A percentile compares a stretch with the other conserved stretches of the same genome.
These are phyloP conservation scores for Drosophila quinaria DNA, from an alignment of 2,888 invertebrate species.

Conservation along the genomic window DNA sequence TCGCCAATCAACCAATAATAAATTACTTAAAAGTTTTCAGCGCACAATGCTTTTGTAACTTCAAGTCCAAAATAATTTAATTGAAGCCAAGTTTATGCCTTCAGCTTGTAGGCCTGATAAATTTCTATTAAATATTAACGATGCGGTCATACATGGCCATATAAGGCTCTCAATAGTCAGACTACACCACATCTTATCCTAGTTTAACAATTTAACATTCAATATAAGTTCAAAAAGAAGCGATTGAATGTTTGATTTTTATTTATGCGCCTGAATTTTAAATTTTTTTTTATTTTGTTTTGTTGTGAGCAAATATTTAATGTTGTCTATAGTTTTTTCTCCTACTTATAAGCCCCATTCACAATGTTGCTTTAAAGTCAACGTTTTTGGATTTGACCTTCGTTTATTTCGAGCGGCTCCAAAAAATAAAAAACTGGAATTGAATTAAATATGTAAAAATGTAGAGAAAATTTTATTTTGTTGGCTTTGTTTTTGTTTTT, in stretches of 20 bases:
- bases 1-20: background rate
- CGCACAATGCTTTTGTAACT: conserved; percentile 2
- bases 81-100: conserved; percentile 37
- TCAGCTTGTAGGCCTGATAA: conserved; percentile 21
- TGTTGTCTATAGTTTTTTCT: conserved; percentile 31
- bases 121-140: conserved; percentile 31
- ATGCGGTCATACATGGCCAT: conserved; percentile 58
- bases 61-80: conserved; percentile 31
- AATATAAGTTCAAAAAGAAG: background rate
- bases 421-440: conserved; percentile 61
- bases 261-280: conserved; percentile 4
- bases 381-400: conserved; percentile 60
- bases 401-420: conserved; percentile 25
- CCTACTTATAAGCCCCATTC: conserved; percentile 11
- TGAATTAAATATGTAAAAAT: conserved; percentile 42
- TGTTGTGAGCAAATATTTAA: conserved; percentile 36
- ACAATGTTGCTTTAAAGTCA: conserved; percentile 27
- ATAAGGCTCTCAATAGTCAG: conserved; percentile 25
- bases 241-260: conserved; percentile 13
- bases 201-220: background rate
- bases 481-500: conserved; percentile 21
- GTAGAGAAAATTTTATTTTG: conserved; percentile 31
- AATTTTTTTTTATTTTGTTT: conserved; percentile 3
- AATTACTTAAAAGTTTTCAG: background rate
- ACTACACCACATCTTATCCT: conserved; percentile 5